Evolutionary conservation across 2,113 vertebrate genomes (phyloP), one percentile per base, ranked within the genome.

Genomic region (Cariama cristata): DNA sequence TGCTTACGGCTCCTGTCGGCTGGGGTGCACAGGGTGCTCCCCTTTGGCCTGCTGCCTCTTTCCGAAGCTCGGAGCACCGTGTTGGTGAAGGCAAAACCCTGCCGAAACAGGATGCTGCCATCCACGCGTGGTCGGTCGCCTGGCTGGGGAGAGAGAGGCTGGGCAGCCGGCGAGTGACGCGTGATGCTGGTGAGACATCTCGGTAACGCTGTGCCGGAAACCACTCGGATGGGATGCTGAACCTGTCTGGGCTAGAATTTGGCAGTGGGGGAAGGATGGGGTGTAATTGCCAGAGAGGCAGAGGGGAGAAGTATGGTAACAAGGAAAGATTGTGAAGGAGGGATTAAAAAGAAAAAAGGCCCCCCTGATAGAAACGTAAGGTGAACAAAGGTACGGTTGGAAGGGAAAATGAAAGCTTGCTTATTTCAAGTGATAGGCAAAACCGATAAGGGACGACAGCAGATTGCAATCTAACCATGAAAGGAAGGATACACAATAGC

Each of bases 41-140:
- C 50, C 33, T 80, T 69, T 24, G 53, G 40, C 42, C 53, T 53
- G 33, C 26, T 47, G 75, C 18, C 17, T 68, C 20, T 44, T 53
- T 14, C 5, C 5, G 22, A 67, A 40, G 35, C 52, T 79, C 18
- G 10, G 40, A 74, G 55, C 50, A 28, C 38, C 2, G 0, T 27
- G 13, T 14, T 81, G 23, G 17, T 27, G 50, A 12, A 47, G 40
- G 40, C 47, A 68, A 33, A 89, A 45, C 33, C 15, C 33, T 11
- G 0, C 18, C 0, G 17, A 30, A 91, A 53, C 8, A 15, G 76
- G 63, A 44, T 0, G 3, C 38, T 1, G 6, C 49, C 16, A 14
- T 82, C 67, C 50, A 24, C 0, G 7, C 24, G 0, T 14, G 47
- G 52, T 67, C 4, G 47, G 52, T 67, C 4, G 4, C 33, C 49